Base-by-base conservation (phyloP, 2,797 vertebrate species). In the Spondyliosoma cantharus region DNA sequence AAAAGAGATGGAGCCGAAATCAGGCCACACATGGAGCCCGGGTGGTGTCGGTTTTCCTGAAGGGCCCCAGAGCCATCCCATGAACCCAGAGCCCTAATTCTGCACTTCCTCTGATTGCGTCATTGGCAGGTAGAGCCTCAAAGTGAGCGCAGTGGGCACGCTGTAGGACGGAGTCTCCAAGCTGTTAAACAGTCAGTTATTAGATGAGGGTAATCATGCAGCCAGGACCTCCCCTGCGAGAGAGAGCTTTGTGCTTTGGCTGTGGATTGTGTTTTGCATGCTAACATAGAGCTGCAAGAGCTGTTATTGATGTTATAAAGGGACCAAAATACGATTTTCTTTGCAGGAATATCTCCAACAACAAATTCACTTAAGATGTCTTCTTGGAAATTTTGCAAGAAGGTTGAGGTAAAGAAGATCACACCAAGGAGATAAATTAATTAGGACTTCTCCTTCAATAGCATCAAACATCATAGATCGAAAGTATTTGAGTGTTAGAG, bases 11-110 rank as follows among this genome's bases (percentile, higher is more conserved):
- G 54, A 83, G 75, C 76, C 68, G 72, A 72, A 88, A 90, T 86
- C 74, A 70, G 90, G 63, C 92, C 91, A 93, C 92, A 93, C 92
- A 93, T 83, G 86, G 53, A 85, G 91, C 60, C 3, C 17, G 72
- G 80, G 61, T 80, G 84, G 87, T 89, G 78, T 90, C 63, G 48
- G 82, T 86, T 92, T 92, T 88, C 83, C 78, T 71, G 57, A 65
- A 29, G 72, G 82, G 63, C 77, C 85, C 76, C 79, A 68, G 79
- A 91, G 80, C 75, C 85, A 67, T 88, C 74, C 29, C 72, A 42
- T 88, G 87, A 92, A 88, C 88, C 67, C 77, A 65, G 53, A 84
- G 86, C 82, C 73, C 60, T 68, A 75, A 74, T 79, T 80, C 79
- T 72, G 42, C 78, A 81, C 71, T 87, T 86, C 84, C 80, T 83